Percentiles rank a stretch among this genome's conserved stretches.
Conservation (phyloP, 1,140 invertebrate species). For the Halesus radiatus region DNA sequence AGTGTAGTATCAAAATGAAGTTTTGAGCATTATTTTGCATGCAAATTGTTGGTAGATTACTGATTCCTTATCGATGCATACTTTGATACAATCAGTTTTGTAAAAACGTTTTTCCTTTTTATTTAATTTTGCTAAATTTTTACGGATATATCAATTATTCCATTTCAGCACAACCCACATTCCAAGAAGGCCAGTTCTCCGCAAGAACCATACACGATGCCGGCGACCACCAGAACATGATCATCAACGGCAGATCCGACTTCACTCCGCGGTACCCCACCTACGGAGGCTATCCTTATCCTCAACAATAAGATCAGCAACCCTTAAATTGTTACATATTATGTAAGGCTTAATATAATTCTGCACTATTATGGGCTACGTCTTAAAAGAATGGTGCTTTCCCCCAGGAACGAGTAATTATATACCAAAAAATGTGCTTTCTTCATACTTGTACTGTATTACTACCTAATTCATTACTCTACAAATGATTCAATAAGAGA, state of each 20-base stretch:
- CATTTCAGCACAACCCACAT: slow-evolving; percentile 52
- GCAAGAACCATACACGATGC: slow-evolving; percentile 50
- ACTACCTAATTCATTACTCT: background rate
- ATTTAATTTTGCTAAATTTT: background rate
- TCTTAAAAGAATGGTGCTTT: slow-evolving; percentile 7
- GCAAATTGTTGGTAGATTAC: no score
- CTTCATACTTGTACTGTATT: background rate
- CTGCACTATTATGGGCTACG: background rate
- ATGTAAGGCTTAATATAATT: background rate
- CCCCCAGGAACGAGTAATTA: background rate
- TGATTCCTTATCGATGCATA: no score
- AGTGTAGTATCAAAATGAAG: no score
- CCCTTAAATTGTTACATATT: background rate
- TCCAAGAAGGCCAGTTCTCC: slow-evolving; percentile 51
- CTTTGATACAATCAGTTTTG: no score
- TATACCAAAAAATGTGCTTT: background rate
- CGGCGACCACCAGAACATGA: slow-evolving; percentile 45
- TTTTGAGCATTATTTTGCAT: no score
- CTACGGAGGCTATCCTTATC: slow-evolving; percentile 19
- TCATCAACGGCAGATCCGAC: slow-evolving; percentile 40
- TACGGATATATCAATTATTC: background rate
- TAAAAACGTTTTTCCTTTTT: background rate
- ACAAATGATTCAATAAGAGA: no score
- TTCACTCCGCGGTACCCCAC: slow-evolving; percentile 54
- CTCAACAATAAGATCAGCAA: background rate